These are phyloP conservation scores for Nothocercus julius DNA, from an alignment of 2,113 vertebrate species.

Conservation along the genomic window DNA sequence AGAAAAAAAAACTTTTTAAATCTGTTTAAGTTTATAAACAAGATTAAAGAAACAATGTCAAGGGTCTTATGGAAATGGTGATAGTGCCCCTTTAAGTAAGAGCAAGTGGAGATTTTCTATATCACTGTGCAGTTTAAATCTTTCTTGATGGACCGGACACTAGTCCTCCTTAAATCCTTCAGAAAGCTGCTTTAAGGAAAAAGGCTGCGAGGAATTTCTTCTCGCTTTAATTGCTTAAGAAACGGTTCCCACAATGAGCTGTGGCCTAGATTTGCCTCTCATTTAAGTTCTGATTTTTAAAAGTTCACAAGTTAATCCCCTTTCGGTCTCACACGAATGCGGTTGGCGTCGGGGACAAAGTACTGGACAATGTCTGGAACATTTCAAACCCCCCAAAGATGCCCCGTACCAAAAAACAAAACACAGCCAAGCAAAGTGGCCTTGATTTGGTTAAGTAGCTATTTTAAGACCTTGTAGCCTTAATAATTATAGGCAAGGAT, in stretches of 20 bases:
- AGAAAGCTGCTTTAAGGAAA: constrained; percentile 91
- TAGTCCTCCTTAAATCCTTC: constrained; percentile 85
- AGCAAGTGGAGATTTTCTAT: constrained; percentile 82
- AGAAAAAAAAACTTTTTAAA: constrained; percentile 67
- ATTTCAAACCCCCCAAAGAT: constrained; percentile 67
- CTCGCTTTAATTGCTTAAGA: constrained; percentile 97
- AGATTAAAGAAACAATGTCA: constrained; percentile 81
- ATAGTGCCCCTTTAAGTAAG: constrained; percentile 78
- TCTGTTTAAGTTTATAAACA: constrained; percentile 82
- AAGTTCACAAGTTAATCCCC: constrained; percentile 96
- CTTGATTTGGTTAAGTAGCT: constrained; percentile 70
- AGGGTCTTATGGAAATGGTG: constrained; percentile 78
- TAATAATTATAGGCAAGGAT: constrained; percentile 42
- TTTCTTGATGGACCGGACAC: constrained; percentile 86
- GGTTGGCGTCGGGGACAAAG: constrained; percentile 76
- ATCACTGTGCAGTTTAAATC: constrained; percentile 87
- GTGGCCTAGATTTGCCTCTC: constrained; percentile 91
- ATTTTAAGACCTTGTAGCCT: constrained; percentile 60
- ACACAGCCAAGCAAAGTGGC: constrained; percentile 5
- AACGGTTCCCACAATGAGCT: constrained; percentile 92
- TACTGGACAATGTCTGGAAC: constrained; percentile 74
- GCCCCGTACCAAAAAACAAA: constrained; percentile 11
- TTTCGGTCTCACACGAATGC: constrained; percentile 84
- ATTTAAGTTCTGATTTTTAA: constrained; percentile 94
- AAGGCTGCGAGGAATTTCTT: constrained; percentile 91